Conservation (phyloP, 1,140 invertebrate species). For the Formica exsecta region DNA sequence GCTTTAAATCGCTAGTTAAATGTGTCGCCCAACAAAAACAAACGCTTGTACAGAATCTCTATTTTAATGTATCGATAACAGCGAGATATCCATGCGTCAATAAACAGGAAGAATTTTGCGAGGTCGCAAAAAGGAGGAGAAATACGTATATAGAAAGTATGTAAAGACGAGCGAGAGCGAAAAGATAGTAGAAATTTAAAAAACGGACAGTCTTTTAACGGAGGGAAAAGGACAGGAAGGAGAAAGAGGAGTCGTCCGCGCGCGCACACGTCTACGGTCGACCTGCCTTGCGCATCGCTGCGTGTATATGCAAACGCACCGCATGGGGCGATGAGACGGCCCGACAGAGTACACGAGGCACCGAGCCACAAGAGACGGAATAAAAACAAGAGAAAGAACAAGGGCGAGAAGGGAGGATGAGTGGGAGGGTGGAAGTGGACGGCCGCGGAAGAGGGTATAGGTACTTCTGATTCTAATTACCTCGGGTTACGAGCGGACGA, state of each 20-base stretch:
- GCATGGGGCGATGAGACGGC: conserved; percentile 75
- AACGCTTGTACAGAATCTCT: not conserved
- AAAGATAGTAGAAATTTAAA: conserved; percentile 2
- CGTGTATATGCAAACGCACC: conserved; percentile 76
- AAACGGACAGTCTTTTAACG: not conserved
- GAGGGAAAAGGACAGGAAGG: not conserved
- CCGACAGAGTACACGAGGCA: conserved; percentile 61
- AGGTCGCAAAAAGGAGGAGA: not conserved
- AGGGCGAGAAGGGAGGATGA: conserved; percentile 17
- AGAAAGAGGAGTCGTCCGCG: conserved; percentile 41
- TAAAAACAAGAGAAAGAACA: conserved; percentile 47
- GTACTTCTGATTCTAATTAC: conserved; percentile 80
- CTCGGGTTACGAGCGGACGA: conserved; percentile 78
- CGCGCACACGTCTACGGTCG: conserved; percentile 55
- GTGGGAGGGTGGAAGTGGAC: not conserved
- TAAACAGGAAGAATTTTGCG: not conserved
- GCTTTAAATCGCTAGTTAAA: not conserved
- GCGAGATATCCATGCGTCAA: not conserved
- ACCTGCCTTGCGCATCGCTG: conserved; percentile 49
- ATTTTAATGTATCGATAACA: conserved; percentile 26
- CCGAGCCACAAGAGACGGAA: conserved; percentile 43
- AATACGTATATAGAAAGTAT: not conserved
- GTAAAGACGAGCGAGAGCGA: not conserved
- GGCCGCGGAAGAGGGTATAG: conserved; percentile 60
- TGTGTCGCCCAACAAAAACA: not conserved